Percentiles rank a stretch among this genome's conserved stretches.
Evolutionary conservation across 2,888 invertebrate genomes (phyloP).

Genomic region (Hololepta plana): DNA sequence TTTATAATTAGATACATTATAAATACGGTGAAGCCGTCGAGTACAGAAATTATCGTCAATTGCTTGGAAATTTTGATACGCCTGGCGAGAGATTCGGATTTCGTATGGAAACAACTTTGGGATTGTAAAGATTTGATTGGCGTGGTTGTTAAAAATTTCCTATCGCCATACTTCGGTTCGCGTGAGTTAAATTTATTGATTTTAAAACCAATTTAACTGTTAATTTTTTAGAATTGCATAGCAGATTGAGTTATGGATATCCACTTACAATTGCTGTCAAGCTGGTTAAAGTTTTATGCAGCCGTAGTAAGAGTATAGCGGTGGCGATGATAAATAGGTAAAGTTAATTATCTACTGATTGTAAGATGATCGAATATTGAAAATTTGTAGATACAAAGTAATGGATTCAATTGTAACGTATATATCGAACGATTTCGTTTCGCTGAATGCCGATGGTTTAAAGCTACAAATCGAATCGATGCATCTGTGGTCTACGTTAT

Average conservation of each 20-base stretch:
- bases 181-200: slow-evolving; percentile 10
- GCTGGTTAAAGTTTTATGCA: slow-evolving; percentile 50
- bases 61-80: slow-evolving; percentile 65
- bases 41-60: slow-evolving; percentile 47
- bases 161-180: slow-evolving; percentile 24
- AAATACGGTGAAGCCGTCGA: slow-evolving; percentile 46
- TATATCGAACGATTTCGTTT: slow-evolving; percentile 31
- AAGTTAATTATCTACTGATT: slow-evolving; percentile 9
- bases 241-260: not conserved
- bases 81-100: slow-evolving; percentile 57
- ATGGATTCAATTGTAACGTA: slow-evolving; percentile 36
- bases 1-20: slow-evolving; percentile 48
- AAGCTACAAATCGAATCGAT: slow-evolving; percentile 45
- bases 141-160: slow-evolving; percentile 37
- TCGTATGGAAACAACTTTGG: slow-evolving; percentile 42
- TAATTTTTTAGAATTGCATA: too few species aligned
- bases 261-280: slow-evolving; percentile 41
- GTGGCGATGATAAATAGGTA: slow-evolving; percentile 31
- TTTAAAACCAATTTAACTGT: slow-evolving; percentile 1
- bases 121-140: slow-evolving; percentile 45
- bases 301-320: slow-evolving; percentile 38
- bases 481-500: slow-evolving; percentile 35
- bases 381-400: slow-evolving; percentile 27
- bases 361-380: slow-evolving; percentile 1
- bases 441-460: slow-evolving; percentile 32